Evolutionary conservation across 2,113 vertebrate species (phyloP), one percentile per base, ranked within the genome.

Genomic region (Atlantisia rogersi): DNA sequence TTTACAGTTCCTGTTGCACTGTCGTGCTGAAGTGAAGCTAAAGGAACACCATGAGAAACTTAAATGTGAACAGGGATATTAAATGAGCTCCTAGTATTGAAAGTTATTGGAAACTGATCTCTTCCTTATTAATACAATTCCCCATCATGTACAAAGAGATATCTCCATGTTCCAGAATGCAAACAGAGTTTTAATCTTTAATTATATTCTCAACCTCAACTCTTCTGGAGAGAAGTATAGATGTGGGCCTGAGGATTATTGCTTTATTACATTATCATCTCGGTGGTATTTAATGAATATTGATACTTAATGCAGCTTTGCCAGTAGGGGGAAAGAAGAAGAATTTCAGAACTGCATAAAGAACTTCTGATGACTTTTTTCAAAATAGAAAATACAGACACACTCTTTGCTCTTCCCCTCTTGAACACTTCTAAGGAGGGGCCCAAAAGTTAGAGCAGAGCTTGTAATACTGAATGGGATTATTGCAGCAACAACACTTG

Each of bases 131-230:
- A 98, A 98, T 94, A 78, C 82, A 97, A 98, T 97, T 98, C 97
- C 97, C 96, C 80, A 48, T 94, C 96, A 97, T 96, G 97, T 97
- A 97, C 92, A 53, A 92, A 94, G 97, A 97, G 96, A 95, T 88
- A 94, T 94, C 95, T 97, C 96, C 89, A 85, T 96, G 96, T 97
- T 98, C 97, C 95, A 97, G 97, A 98, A 98, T 97, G 98, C 98
- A 98, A 98, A 98, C 98, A 98, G 83, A 97, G 96, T 98, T 98
- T 98, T 98, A 98, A 98, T 98, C 98, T 98, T 98, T 98, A 98
- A 98, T 98, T 98, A 98, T 80, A 98, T 98, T 97, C 97, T 97
- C 98, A 97, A 97, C 97, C 96, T 97, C 94, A 94, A 39, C 98
- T 97, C 97, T 98, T 97, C 97, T 96, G 92, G 95, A 97, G 92